Base-by-base conservation (phyloP, 2,888 invertebrate species). In the Sialis fuliginosa region DNA sequence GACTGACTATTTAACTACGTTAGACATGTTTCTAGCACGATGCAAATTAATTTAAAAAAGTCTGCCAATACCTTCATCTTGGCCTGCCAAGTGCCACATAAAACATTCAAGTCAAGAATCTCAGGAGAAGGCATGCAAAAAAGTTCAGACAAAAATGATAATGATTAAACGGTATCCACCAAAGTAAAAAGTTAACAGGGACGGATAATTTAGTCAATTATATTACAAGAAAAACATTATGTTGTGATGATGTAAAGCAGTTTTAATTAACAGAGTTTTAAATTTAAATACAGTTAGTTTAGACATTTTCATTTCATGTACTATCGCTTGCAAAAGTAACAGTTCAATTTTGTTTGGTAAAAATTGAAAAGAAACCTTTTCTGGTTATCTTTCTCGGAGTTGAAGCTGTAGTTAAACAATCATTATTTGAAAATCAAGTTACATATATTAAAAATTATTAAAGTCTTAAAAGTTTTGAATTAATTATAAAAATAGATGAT, bases 51-150 rank as follows among this genome's bases (percentile, higher is more conserved):
- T 57, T 60, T 64, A 60, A 63, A 57, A 61, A 61, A 58, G 57
- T 62, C 60, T 65, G 69, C 65, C 66, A 69, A 70, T 72, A 72
- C 72, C 72, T 72, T 72, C 63, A 75, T 77, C 68, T 74, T 72
- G 68, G 74, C 73, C 78, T 78, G 72, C 72, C 73, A 71, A 71
- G 69, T 72, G 72, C 75, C 77, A 78, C 77, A 79, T 72, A 75
- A 72, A 72, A 78, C 77, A 77, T 77, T 75, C 73, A 77, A 75
- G 71, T 75, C 71, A 75, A 70, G 70, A 70, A 70, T 73, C 70
- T 73, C 73, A 73, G 72, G 72, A 69, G 70, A 73, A 72, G 71
- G 78, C 77, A 72, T 72, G 72, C 72, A 70, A 71, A 72, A 70
- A 67, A 65, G 57, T 66, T 64, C 58, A 65, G 57, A 66, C 53